Evolutionary conservation across 1,140 invertebrate species (phyloP).

Genomic region (Heliconius himera): DNA sequence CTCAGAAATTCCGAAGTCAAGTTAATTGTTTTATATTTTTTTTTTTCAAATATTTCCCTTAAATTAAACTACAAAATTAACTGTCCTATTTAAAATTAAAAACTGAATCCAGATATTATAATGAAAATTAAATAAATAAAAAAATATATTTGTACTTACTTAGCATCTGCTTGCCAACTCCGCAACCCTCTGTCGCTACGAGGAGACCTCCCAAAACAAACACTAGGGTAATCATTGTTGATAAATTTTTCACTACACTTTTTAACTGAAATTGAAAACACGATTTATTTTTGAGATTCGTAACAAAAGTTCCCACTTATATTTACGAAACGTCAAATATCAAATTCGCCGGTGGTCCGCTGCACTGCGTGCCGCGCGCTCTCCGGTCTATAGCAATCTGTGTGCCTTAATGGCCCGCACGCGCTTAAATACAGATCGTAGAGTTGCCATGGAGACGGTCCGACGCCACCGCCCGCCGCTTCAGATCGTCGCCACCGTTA

Average conservation of each 20-base stretch:
- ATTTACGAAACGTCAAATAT: conserved; percentile 79
- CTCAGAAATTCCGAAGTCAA: not conserved
- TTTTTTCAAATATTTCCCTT: no score
- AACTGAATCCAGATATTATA: not conserved
- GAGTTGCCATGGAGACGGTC: conserved; percentile 68
- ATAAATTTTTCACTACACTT: conserved; percentile 72
- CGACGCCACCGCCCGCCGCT: conserved; percentile 56
- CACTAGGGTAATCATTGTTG: conserved; percentile 77
- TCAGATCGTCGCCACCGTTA: conserved; percentile 37
- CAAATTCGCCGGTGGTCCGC: conserved; percentile 68
- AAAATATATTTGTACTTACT: conserved; percentile 59
- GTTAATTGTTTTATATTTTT: no score
- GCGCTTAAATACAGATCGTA: conserved; percentile 62
- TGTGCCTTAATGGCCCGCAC: conserved; percentile 48
- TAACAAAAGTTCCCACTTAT: conserved; percentile 75
- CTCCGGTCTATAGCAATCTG: conserved; percentile 68
- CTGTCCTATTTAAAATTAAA: not conserved
- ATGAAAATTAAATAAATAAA: conserved; percentile 2
- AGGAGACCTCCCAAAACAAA: conserved; percentile 75
- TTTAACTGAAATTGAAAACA: conserved; percentile 66
- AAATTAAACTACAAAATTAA: not conserved
- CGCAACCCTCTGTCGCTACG: conserved; percentile 74
- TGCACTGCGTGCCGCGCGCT: conserved; percentile 75
- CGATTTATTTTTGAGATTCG: conserved; percentile 72
- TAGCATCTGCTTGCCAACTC: conserved; percentile 69